Evolutionary conservation across 2,888 invertebrate genomes (phyloP).

Genomic region (Nomada fabriciana): DNA sequence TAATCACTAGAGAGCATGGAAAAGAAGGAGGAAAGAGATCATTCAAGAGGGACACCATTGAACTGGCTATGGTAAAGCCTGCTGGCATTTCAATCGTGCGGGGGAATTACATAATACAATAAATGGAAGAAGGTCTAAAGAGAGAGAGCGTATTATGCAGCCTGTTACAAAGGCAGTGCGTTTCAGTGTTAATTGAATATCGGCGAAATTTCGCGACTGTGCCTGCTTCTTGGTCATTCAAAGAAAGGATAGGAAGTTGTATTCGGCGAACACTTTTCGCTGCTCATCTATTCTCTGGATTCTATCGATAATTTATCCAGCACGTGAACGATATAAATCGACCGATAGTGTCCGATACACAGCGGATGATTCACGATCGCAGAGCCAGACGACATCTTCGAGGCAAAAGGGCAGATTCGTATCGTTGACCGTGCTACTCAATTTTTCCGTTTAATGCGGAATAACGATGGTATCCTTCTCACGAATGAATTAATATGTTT

Average conservation of each 20-base stretch:
- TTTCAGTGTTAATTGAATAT: slow-evolving; percentile 35
- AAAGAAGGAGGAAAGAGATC: background rate
- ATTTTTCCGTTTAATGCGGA: background rate
- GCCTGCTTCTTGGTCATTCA: background rate
- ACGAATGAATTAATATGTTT: slow-evolving; percentile 5
- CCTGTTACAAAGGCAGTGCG: slow-evolving; percentile 24
- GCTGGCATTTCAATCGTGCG: slow-evolving; percentile 30
- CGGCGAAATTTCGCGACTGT: slow-evolving; percentile 17
- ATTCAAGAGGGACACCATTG: background rate
- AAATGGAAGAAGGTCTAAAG: slow-evolving; percentile 31
- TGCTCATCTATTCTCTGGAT: background rate
- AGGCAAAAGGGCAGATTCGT: slow-evolving; percentile 19
- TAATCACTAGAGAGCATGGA: background rate
- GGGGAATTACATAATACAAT: slow-evolving; percentile 39
- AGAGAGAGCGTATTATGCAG: slow-evolving; percentile 49
- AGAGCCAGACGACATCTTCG: slow-evolving; percentile 9
- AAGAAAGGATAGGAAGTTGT: slow-evolving; percentile 10
- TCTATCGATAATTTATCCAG: slow-evolving; percentile 24
- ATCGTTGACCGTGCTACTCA: slow-evolving; percentile 9
- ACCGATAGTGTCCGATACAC: background rate
- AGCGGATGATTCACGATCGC: slow-evolving; percentile 8
- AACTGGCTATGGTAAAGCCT: slow-evolving; percentile 12
- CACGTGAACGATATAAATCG: slow-evolving; percentile 32
- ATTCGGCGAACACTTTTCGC: background rate
- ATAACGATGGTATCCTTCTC: background rate